These are phyloP conservation scores for Acipenser transmontanus DNA, from an alignment of 2,797 vertebrate species.

Conservation along the genomic window DNA sequence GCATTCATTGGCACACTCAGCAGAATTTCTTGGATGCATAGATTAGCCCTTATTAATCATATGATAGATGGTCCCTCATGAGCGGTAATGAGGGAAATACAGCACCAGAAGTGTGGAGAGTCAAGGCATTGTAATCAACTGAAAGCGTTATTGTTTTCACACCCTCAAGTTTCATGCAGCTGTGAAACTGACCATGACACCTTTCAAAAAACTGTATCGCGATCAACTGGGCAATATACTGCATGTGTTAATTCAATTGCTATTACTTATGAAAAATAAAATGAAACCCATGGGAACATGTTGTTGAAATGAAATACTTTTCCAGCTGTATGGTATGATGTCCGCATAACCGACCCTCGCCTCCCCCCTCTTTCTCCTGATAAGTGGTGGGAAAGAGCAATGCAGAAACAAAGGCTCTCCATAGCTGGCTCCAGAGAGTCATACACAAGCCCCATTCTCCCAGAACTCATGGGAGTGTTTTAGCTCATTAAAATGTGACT, in stretches of 20 bases:
- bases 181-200: no score
- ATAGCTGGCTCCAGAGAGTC: slow-evolving; percentile 38
- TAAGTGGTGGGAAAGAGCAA: slow-evolving; percentile 53
- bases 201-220: no score
- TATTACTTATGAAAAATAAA: slow-evolving; percentile 26
- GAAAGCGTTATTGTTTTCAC: no score
- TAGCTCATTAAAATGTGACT: slow-evolving; percentile 46
- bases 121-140: no score
- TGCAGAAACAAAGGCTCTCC: slow-evolving; percentile 40
- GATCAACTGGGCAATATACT: neutral
- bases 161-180: no score
- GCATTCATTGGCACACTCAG: no score
- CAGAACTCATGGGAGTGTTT: slow-evolving; percentile 27
- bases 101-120: no score
- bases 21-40: no score
- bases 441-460: slow-evolving; percentile 41
- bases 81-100: no score
- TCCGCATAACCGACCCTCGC: slow-evolving; percentile 11
- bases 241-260: neutral
- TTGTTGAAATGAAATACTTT: slow-evolving; percentile 31
- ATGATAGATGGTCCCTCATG: no score
- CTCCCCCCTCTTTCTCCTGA: slow-evolving; percentile 21
- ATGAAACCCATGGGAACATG: slow-evolving; percentile 41
- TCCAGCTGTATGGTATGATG: slow-evolving; percentile 38
- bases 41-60: no score